A percentile compares a stretch with the other conserved stretches of the same genome.
These are phyloP conservation scores for Casuarius casuarius DNA, from an alignment of 2,113 vertebrate genomes.

Conservation along the genomic window DNA sequence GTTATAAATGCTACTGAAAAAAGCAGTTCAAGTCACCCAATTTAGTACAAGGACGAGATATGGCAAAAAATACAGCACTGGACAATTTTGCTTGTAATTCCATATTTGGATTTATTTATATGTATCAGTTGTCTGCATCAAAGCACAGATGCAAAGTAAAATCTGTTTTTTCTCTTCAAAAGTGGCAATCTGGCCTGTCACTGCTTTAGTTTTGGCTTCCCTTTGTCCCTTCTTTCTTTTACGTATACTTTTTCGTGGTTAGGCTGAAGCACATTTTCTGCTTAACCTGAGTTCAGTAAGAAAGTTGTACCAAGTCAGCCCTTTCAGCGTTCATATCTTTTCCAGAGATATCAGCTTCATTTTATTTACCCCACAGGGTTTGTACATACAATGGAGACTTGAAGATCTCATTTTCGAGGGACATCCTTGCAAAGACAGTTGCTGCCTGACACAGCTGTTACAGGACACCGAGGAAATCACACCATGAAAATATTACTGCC, in stretches of 20 bases:
- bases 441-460: constrained; percentile 35
- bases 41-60: neutral
- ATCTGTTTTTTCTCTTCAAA: neutral
- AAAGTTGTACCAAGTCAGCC: neutral
- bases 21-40: neutral
- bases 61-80: neutral
- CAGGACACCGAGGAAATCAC: neutral
- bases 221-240: neutral
- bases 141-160: neutral
- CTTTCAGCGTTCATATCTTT: neutral
- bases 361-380: neutral
- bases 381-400: neutral
- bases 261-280: neutral
- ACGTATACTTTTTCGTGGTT: neutral
- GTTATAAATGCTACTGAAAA: constrained; percentile 15
- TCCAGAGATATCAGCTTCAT: neutral
- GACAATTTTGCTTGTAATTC: neutral
- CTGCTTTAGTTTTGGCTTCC: neutral
- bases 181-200: neutral
- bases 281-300: neutral
- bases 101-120: neutral
- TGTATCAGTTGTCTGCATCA: neutral
- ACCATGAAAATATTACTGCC: neutral
- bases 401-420: constrained; percentile 17
- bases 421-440: neutral